Base-by-base conservation (phyloP, 2,113 vertebrate species). In the Columbina picui region DNA sequence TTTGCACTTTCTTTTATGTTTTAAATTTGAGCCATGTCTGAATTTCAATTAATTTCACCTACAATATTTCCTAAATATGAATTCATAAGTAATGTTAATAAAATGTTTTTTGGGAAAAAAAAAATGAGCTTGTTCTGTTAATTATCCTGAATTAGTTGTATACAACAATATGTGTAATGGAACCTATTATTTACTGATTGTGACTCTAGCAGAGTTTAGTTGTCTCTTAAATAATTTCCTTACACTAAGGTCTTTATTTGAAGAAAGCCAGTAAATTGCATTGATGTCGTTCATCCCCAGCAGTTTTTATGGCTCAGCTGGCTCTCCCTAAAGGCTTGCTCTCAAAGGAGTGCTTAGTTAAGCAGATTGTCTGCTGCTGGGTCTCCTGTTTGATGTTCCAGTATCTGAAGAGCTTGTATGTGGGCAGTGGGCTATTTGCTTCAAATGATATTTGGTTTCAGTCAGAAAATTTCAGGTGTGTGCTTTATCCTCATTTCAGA, bases 1-100 rank as follows among this genome's bases (percentile, higher is more conserved):
- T 82, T 84, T 94, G 88, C 75, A 91, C 81, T 56, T 77, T 81
- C 65, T 82, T 90, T 57, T 79, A 19, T 84, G 55, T 93, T 93
- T 84, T 84, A 19, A 92, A 52, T 88, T 95, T 95, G 74, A 81
- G 36, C 78, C 20, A 26, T 29, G 43, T 81, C 47, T 93, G 79
- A 92, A 75, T 95, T 90, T 80, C 90, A 76, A 2, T 88, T 70
- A 45, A 67, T 90, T 93, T 93, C 43, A 83, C 23, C 12, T 49
- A 57, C 57, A 39, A 16, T 90, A 50, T 90, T 96, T 96, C 94
- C 23, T 78, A 93, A 82, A 57, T 70, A 70, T 14, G 17, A 74
- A 83, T 77, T 80, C 0, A 2, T 86, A 79, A 47, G 10, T 86
- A 67, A 43, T 60, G 30, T 84, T 86, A 97, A 95, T 96, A 95